These are phyloP conservation scores for Melitaea athalia DNA, from an alignment of 2,888 invertebrate genomes.

Conservation along the genomic window DNA sequence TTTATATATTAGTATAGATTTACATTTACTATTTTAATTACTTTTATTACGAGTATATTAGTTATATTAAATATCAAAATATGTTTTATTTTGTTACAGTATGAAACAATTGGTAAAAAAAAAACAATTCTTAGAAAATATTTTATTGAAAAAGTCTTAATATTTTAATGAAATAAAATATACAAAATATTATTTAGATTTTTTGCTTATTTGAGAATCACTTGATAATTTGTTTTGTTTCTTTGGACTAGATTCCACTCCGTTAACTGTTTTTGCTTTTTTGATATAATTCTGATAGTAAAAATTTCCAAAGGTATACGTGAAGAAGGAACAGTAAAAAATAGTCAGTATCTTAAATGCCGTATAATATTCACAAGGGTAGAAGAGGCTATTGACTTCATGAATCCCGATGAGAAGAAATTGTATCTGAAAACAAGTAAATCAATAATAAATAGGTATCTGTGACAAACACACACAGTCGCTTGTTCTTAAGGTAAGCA, in stretches of 20 bases:
- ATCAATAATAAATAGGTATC: too few species aligned
- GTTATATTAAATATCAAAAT: too few species aligned
- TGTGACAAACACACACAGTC: too few species aligned
- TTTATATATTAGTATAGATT: too few species aligned
- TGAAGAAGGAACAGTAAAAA: constrained; percentile 84
- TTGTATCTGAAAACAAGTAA: constrained; percentile 79
- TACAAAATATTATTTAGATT: constrained; percentile 44
- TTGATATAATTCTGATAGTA: constrained; percentile 83
- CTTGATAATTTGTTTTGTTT: background rate
- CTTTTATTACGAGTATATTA: too few species aligned
- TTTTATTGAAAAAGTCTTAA: too few species aligned
- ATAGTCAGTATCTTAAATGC: constrained; percentile 81
- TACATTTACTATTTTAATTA: too few species aligned
- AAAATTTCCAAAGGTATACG: constrained; percentile 88
- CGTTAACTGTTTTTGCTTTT: constrained; percentile 26
- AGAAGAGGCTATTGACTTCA: constrained; percentile 80
- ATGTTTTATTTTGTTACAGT: too few species aligned
- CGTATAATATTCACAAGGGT: constrained; percentile 85
- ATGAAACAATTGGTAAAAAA: too few species aligned
- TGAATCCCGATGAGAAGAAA: constrained; percentile 86
- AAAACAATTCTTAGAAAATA: too few species aligned
- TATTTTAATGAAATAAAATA: constrained; percentile 82
- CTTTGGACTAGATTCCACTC: constrained; percentile 11
- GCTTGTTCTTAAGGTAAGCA: too few species aligned
- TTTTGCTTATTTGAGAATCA: constrained; percentile 78